These are phyloP conservation scores for Scrobipalpa costella DNA, from an alignment of 2,888 invertebrate species.

Conservation along the genomic window DNA sequence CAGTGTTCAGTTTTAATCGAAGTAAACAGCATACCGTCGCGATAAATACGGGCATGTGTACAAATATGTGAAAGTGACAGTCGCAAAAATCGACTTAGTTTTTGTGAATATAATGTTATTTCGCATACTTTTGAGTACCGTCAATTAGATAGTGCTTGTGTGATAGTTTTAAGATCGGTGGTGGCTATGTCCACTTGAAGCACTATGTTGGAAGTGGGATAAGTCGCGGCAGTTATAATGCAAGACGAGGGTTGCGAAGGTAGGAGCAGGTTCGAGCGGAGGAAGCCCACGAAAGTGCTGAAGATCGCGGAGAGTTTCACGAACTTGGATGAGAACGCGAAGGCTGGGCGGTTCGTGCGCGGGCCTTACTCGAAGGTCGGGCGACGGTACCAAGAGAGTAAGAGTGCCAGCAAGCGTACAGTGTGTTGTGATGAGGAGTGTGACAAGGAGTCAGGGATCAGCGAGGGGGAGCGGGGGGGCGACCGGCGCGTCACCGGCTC, in stretches of 20 bases:
- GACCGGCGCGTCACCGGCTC: slow-evolving; percentile 73
- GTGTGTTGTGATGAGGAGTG: slow-evolving; percentile 76
- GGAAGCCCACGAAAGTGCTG: slow-evolving; percentile 76
- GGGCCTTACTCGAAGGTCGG: slow-evolving; percentile 72
- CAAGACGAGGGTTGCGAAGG: slow-evolving; percentile 70
- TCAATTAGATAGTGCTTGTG: slow-evolving; percentile 55
- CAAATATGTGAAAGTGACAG: slow-evolving; percentile 75
- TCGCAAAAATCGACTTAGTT: slow-evolving; percentile 63
- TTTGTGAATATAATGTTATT: slow-evolving; percentile 68
- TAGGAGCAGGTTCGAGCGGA: slow-evolving; percentile 72
- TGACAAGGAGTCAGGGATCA: slow-evolving; percentile 76
- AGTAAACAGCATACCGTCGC: slow-evolving; percentile 47
- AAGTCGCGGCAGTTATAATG: slow-evolving; percentile 71
- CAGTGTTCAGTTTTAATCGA: slow-evolving; percentile 43
- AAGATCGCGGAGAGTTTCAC: slow-evolving; percentile 80
- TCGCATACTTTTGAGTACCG: slow-evolving; percentile 68
- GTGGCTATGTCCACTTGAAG: slow-evolving; percentile 62
- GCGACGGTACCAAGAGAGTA: slow-evolving; percentile 58
- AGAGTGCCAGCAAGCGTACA: slow-evolving; percentile 57
- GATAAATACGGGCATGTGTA: slow-evolving; percentile 55
- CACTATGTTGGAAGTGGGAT: slow-evolving; percentile 76
- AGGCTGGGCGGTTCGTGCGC: slow-evolving; percentile 70
- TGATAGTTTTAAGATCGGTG: slow-evolving; percentile 52
- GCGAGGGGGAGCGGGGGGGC: slow-evolving; percentile 73
- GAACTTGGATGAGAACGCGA: slow-evolving; percentile 75